Conservation (phyloP, 2,888 invertebrate genomes). For the Aplocera efformata region DNA sequence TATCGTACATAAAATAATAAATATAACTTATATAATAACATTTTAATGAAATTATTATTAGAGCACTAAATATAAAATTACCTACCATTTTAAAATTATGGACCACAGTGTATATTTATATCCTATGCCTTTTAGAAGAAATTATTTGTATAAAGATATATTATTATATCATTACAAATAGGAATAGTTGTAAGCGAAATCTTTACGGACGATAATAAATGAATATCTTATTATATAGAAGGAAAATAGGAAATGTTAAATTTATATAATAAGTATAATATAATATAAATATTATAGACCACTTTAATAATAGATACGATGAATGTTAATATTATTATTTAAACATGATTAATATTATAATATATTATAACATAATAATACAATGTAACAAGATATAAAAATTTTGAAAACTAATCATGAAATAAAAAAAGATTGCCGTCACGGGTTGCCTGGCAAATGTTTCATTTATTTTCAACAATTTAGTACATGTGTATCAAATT, state of each 20-base stretch:
- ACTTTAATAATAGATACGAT: not conserved
- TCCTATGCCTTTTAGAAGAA: constrained; percentile 62
- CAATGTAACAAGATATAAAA: too few species aligned
- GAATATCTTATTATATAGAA: constrained; percentile 21
- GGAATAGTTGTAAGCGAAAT: constrained; percentile 32
- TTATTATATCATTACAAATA: constrained; percentile 40
- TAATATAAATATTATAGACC: not conserved
- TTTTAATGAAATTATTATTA: too few species aligned
- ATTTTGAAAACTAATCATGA: too few species aligned
- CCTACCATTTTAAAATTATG: constrained; percentile 37
- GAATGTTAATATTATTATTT: not conserved
- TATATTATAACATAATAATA: too few species aligned
- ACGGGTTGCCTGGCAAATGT: too few species aligned
- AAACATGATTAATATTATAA: too few species aligned
- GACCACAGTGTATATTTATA: constrained; percentile 65
- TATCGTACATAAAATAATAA: not conserved
- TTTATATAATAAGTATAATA: constrained; percentile 1
- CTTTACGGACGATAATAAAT: constrained; percentile 40
- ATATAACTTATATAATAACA: too few species aligned
- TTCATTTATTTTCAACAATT: too few species aligned
- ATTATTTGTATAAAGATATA: constrained; percentile 45
- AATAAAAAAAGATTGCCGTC: too few species aligned
- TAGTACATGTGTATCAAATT: too few species aligned
- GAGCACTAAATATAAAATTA: not conserved
- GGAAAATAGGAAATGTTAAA: constrained; percentile 6